These are phyloP conservation scores for Triplophysa bombifrons DNA, from an alignment of 2,797 vertebrate genomes.

Conservation along the genomic window DNA sequence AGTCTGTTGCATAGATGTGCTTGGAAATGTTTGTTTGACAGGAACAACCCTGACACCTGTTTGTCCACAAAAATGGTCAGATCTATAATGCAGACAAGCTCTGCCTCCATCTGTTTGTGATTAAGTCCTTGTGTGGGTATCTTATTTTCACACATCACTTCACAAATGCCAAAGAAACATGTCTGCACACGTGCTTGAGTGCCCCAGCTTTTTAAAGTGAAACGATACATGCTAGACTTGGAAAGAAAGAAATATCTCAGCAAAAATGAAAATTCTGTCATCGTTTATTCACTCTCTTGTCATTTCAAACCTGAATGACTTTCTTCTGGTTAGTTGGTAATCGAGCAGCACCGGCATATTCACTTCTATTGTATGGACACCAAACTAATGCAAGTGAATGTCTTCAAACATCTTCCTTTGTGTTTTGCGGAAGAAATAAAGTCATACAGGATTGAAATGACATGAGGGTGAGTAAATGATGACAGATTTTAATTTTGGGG, in stretches of 20 bases:
- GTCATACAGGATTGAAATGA: too few relatives aligned
- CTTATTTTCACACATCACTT: conserved; percentile 10
- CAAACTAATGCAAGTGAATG: too few relatives aligned
- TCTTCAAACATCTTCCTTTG: too few relatives aligned
- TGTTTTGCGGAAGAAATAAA: too few relatives aligned
- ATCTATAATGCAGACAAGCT: conserved; percentile 1
- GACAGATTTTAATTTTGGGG: too few relatives aligned
- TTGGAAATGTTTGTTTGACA: not conserved
- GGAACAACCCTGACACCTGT: not conserved
- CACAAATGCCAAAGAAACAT: conserved; percentile 8
- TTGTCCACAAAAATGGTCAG: not conserved
- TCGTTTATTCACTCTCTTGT: too few relatives aligned
- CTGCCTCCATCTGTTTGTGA: conserved; percentile 1
- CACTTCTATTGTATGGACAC: too few relatives aligned
- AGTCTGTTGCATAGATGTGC: too few relatives aligned
- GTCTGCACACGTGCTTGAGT: conserved; percentile 20
- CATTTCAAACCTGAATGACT: too few relatives aligned
- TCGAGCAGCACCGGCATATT: too few relatives aligned
- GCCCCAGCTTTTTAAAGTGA: not conserved
- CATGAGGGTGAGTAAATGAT: too few relatives aligned
- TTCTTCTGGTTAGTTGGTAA: too few relatives aligned
- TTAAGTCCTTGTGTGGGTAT: conserved; percentile 28
- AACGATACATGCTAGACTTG: conserved; percentile 1
- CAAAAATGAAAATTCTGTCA: not conserved
- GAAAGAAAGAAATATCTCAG: not conserved